Evolutionary conservation across 2,113 vertebrate species (phyloP).

Genomic region (Gymnobelideus leadbeateri): DNA sequence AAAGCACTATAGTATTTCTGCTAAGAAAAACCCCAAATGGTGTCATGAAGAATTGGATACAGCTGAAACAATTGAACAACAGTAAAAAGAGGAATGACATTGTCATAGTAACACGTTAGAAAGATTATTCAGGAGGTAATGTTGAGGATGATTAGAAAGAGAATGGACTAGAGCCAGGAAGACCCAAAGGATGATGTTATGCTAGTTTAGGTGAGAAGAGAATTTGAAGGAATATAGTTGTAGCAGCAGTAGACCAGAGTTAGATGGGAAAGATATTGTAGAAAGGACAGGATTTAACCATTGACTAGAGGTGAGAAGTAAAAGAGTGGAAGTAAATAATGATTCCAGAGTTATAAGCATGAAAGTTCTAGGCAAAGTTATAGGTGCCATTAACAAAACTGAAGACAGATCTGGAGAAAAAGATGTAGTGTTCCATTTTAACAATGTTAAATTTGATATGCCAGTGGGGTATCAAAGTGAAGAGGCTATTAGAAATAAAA

Average conservation of each 20-base stretch:
- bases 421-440: neutral
- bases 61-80: neutral
- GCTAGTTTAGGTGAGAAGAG: neutral
- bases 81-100: neutral
- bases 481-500: neutral
- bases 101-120: neutral
- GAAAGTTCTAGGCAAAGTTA: neutral
- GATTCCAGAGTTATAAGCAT: neutral
- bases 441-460: neutral
- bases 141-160: neutral
- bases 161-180: neutral
- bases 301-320: neutral
- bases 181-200: neutral
- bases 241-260: neutral
- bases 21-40: neutral
- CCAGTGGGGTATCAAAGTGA: neutral
- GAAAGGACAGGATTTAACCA: neutral
- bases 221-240: neutral
- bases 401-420: neutral
- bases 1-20: neutral
- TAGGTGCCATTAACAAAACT: neutral
- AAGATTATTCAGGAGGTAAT: neutral
- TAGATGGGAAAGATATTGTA: neutral
- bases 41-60: neutral
- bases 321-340: neutral